Evolutionary conservation across 2,888 invertebrate genomes (phyloP).

Genomic region (Drosophila meridiana): DNA sequence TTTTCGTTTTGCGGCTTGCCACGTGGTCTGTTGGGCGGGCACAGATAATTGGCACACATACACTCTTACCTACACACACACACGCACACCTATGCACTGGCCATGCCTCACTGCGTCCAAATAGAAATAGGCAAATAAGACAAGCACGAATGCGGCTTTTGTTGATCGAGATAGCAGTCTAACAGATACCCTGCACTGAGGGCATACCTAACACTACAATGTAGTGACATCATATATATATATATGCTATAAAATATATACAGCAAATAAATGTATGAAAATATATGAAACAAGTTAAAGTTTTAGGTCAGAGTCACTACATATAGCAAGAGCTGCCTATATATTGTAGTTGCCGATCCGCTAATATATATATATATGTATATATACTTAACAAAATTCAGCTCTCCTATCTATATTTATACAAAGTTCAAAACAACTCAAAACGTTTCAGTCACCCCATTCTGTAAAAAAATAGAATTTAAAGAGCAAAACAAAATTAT

Average conservation of each 20-base stretch:
- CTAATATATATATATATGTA: neutral
- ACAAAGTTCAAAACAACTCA: too few species aligned
- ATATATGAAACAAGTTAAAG: neutral
- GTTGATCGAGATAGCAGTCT: neutral
- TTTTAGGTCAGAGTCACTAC: neutral
- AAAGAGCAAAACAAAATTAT: neutral
- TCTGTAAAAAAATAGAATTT: neutral
- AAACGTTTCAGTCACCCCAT: too few species aligned
- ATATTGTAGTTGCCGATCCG: neutral
- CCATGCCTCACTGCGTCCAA: slow-evolving; percentile 20
- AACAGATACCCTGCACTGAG: slow-evolving; percentile 3
- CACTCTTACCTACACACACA: slow-evolving; percentile 19
- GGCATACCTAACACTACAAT: neutral
- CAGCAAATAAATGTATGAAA: neutral
- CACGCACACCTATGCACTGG: neutral
- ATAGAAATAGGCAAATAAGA: slow-evolving; percentile 16
- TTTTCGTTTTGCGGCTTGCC: slow-evolving; percentile 50
- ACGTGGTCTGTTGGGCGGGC: slow-evolving; percentile 54
- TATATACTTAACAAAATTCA: neutral
- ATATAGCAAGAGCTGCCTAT: neutral
- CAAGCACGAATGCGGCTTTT: neutral
- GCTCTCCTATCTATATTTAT: neutral
- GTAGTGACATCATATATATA: neutral
- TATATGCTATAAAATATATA: neutral
- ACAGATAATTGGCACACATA: slow-evolving; percentile 56